Conservation (phyloP, 2,888 invertebrate genomes). For the Chymomyza fuscimana region DNA sequence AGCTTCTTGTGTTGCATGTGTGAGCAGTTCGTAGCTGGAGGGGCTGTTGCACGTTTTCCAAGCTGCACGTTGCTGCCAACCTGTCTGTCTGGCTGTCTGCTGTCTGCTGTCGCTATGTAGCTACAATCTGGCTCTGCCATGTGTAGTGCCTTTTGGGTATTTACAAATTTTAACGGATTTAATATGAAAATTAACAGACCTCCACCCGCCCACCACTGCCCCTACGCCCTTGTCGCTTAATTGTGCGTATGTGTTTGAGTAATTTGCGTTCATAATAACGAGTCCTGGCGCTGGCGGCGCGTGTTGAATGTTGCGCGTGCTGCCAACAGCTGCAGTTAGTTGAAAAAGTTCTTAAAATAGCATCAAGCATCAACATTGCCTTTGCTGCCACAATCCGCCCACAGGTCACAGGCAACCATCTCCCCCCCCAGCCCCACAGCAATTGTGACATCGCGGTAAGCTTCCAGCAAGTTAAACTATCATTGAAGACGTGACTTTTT, state of each 20-base stretch:
- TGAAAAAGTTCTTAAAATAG: slow-evolving; percentile 52
- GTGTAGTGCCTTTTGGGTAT: slow-evolving; percentile 63
- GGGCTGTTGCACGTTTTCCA: neutral
- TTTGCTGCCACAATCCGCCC: neutral
- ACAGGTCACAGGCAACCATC: neutral
- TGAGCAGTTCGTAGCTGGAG: neutral
- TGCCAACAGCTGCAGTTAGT: slow-evolving; percentile 29
- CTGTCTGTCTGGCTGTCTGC: neutral
- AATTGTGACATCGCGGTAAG: neutral
- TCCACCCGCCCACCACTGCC: slow-evolving; percentile 2
- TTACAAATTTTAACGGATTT: slow-evolving; percentile 72
- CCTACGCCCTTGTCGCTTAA: slow-evolving; percentile 9
- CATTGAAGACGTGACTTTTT: slow-evolving; percentile 72
- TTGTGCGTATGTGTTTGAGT: slow-evolving; percentile 40
- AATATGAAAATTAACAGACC: slow-evolving; percentile 67
- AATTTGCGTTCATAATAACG: slow-evolving; percentile 67
- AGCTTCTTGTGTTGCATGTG: neutral
- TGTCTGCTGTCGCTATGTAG: too few relatives aligned
- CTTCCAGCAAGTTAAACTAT: slow-evolving; percentile 58
- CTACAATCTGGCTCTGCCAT: neutral
- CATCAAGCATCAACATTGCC: slow-evolving; percentile 23
- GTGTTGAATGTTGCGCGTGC: neutral
- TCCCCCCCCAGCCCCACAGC: neutral
- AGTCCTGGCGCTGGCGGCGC: neutral
- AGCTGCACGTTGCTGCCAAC: neutral